Base-by-base conservation (phyloP, 2,113 vertebrate genomes). In the Vidua chalybeata region DNA sequence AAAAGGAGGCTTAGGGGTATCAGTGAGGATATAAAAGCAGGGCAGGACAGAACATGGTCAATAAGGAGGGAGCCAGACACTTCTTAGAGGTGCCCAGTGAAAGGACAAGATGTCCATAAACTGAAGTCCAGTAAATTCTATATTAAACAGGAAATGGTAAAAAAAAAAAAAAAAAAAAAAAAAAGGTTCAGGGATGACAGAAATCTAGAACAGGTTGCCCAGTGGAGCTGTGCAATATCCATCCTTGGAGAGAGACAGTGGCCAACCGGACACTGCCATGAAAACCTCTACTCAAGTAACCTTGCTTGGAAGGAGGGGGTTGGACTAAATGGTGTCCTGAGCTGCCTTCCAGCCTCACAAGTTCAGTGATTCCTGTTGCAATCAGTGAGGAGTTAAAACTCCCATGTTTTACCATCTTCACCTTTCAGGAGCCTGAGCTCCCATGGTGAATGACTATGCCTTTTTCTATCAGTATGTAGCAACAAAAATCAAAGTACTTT, bases 41-140 rank as follows among this genome's bases (percentile, higher is more conserved):
- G 4, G 8, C 27, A 11, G 5, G 23, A 11, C 37, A 68, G 20
- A n/a, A 28, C 15, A 28, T 0, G 0, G 10, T 39, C n/a, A 45
- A 24, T 27, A 30, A 45, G 54, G 27, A 80, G 6, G 26, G 4
- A 83, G 17, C 3, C 26, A 67, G 33, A 41, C 16, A 46, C 6
- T 39, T 46, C 33, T 49, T 21, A 45, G 31, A 46, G 31, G 7
- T 73, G 31, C 21, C 17, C n/a, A 77, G 31, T 68, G 69, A 54
- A n/a, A 58, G 24, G 31, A 37, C 28, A 85, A 49, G 27, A 49
- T 21, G 9, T 51, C 3, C 35, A 64, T 11, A 2, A 79, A 82
- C 8, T 28, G 11, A 68, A 78, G 28, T 12, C 22, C 7, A 43
- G n/a, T 7, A 48, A 64, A 61, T 74, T 56, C 58, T 64, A 1